A percentile compares a stretch with the other conserved stretches of the same genome.
These are phyloP conservation scores for Malurus elegans DNA, from an alignment of 2,113 vertebrate species.

Conservation along the genomic window DNA sequence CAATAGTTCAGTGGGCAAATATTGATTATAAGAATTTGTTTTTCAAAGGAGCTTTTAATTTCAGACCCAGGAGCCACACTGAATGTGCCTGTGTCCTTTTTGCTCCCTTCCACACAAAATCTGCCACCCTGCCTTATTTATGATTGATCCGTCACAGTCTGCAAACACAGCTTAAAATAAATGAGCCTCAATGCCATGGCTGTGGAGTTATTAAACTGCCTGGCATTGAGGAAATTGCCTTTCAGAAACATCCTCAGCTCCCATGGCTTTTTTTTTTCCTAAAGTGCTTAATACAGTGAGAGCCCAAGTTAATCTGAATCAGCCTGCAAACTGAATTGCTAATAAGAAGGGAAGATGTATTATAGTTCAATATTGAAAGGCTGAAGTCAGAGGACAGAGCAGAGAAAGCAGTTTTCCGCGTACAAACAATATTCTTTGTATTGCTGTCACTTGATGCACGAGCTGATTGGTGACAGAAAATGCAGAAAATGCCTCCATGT, in stretches of 20 bases:
- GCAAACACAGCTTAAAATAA: constrained; percentile 60
- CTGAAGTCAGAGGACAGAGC: neutral
- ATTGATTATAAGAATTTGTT: neutral
- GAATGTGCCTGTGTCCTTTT: neutral
- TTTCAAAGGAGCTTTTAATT: neutral
- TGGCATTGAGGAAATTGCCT: constrained; percentile 70
- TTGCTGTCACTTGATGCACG: neutral
- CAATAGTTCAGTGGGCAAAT: neutral
- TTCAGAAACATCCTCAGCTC: constrained; percentile 58
- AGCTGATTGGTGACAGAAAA: neutral
- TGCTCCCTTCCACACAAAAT: neutral
- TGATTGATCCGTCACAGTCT: constrained; percentile 58
- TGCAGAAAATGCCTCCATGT: neutral
- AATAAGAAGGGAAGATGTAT: constrained; percentile 52
- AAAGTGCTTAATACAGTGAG: constrained; percentile 27
- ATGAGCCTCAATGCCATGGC: constrained; percentile 43
- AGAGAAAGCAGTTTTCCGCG: neutral
- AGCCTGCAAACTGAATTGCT: constrained; percentile 36
- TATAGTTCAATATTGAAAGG: constrained; percentile 3
- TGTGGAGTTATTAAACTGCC: constrained; percentile 55
- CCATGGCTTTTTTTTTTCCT: neutral
- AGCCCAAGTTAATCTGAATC: constrained; percentile 42
- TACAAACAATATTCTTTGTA: neutral
- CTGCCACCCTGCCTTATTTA: constrained; percentile 20
- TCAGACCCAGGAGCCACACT: neutral